Evolutionary conservation across 2,888 invertebrate species (phyloP), one percentile per base, ranked within the genome.

Genomic region (Apoderus coryli): DNA sequence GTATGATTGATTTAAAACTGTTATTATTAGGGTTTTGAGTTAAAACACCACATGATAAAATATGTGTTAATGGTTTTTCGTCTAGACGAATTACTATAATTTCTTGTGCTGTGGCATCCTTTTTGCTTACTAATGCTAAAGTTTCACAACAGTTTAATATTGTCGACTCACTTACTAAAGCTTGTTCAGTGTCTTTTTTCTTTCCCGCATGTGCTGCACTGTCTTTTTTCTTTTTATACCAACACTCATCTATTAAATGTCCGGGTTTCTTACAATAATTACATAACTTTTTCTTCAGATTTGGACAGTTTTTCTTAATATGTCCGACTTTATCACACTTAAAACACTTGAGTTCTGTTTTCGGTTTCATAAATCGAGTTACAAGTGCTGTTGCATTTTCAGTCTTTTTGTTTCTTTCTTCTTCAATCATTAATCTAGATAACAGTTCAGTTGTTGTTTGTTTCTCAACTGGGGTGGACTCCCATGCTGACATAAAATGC

Each of bases 101-200:
- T 31, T 46, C 43, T 25, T 38, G 36, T 4, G 38, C 43, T 29
- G 38, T 42, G 2, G 40, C 43, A 31, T 45, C 43, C 16, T 39
- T 40, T 14, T 22, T 29, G n/a, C n/a, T n/a, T n/a, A n/a, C n/a
- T n/a, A n/a, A n/a, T n/a, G n/a, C n/a, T n/a, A n/a, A n/a, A n/a
- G n/a, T n/a, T n/a, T n/a, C n/a, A n/a, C n/a, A n/a, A n/a, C n/a
- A n/a, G n/a, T n/a, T n/a, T n/a, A n/a, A n/a, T n/a, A n/a, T n/a
- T n/a, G n/a, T n/a, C n/a, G n/a, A n/a, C n/a, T n/a, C n/a, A n/a
- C n/a, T n/a, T n/a, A n/a, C n/a, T n/a, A n/a, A n/a, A n/a, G n/a
- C n/a, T n/a, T n/a, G n/a, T n/a, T n/a, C n/a, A n/a, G n/a, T n/a
- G n/a, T n/a, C n/a, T n/a, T n/a, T n/a, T n/a, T n/a, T n/a, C n/a